Conservation (phyloP, 2,797 vertebrate species). For the Acanthopagrus latus region DNA sequence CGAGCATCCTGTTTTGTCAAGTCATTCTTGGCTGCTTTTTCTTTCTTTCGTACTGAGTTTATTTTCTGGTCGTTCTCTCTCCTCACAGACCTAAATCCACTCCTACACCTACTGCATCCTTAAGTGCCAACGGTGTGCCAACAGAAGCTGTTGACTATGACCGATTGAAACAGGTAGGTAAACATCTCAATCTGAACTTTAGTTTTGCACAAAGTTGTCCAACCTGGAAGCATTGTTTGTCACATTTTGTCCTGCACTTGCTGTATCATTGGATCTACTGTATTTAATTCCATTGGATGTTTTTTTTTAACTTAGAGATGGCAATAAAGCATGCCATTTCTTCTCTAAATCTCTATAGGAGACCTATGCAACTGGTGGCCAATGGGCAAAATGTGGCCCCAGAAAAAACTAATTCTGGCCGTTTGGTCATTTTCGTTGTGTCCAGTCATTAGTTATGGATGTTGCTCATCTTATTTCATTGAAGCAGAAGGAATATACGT, state of each 20-base stretch:
- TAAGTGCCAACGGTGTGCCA: conserved; percentile 97
- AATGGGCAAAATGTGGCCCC: too few species aligned
- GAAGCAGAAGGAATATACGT: too few species aligned
- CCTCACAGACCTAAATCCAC: conserved; percentile 93
- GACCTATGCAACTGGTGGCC: too few species aligned
- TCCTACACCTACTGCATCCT: conserved; percentile 89
- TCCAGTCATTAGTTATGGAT: too few species aligned
- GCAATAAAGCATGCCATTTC: neutral
- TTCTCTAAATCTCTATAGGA: neutral
- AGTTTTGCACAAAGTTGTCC: neutral
- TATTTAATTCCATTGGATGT: neutral
- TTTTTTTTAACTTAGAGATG: neutral
- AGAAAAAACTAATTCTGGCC: too few species aligned
- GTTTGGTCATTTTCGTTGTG: too few species aligned
- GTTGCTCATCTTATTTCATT: too few species aligned
- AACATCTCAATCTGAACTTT: neutral
- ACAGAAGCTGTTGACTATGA: conserved; percentile 96
- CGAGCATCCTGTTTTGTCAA: neutral
- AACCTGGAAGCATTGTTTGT: neutral
- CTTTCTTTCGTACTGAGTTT: neutral
- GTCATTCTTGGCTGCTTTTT: neutral
- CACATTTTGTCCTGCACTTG: too few species aligned
- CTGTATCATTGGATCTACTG: neutral
- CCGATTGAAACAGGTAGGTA: conserved; percentile 94
- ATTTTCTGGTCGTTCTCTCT: conserved; percentile 7